A percentile compares a stretch with the other conserved stretches of the same genome.
Conservation (phyloP, 2,888 invertebrate genomes). For the Synergus itoensis region DNA sequence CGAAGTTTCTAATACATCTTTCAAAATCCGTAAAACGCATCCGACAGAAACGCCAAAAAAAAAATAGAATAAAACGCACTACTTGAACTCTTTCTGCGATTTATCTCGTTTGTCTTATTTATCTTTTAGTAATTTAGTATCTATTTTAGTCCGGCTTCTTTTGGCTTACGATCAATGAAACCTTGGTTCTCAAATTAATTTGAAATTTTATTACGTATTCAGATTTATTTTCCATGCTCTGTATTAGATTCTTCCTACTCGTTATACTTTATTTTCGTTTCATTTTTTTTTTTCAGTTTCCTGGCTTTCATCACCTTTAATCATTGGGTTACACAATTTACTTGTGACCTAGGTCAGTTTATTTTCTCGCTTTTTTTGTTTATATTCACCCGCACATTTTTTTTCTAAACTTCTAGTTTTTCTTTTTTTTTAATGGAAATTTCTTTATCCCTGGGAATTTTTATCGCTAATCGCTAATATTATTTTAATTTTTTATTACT, state of each 20-base stretch:
- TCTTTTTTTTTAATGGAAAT: neutral
- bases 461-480: neutral
- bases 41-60: constrained; percentile 24
- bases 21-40: constrained; percentile 3
- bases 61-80: constrained; percentile 6
- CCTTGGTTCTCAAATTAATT: neutral
- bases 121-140: neutral
- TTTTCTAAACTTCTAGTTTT: neutral
- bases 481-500: neutral
- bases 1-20: constrained; percentile 41
- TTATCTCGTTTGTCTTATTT: neutral
- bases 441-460: neutral
- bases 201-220: neutral
- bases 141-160: constrained; percentile 26
- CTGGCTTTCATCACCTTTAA: constrained; percentile 66
- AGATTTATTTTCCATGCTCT: constrained; percentile 21
- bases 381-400: neutral
- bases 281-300: constrained; percentile 68
- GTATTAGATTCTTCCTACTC: constrained; percentile 31
- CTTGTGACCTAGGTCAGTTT: constrained; percentile 66
- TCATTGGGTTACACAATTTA: constrained; percentile 66
- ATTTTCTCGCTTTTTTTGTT: constrained; percentile 54
- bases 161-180: constrained; percentile 9
- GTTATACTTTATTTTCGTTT: constrained; percentile 56
- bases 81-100: constrained; percentile 27